Evolutionary conservation across 2,113 vertebrate species (phyloP), one percentile per base, ranked within the genome.

Genomic region (Leptobrachium leishanense): DNA sequence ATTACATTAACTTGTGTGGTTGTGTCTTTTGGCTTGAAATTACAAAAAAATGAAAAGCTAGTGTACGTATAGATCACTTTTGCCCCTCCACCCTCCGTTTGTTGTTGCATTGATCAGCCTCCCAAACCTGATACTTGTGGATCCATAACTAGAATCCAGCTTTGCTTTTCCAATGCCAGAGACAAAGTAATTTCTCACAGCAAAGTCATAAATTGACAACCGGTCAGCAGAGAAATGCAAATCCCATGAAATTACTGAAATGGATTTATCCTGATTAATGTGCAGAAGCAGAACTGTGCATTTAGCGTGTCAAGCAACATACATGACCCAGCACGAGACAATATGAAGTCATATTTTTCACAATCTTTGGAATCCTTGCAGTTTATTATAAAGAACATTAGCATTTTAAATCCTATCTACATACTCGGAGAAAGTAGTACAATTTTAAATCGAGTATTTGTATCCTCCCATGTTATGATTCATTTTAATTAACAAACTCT

Each of bases 401-500:
- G 20, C 13, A 43, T 50, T 20, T 64, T 4, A 63, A 64, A 74
- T 43, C 57, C 20, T 12, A 63, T 31, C 43, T n/a, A 20, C 39
- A n/a, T 65, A 46, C 43, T 2, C 8, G 43, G 64, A 8, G 55
- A 50, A 69, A 71, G 8, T 77, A 71, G 57, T 31, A 41, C 20
- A 31, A 31, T 31, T 31, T 31, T 31, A 31, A 31, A 31, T 31
- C 20, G 54, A 71, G 10, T 53, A 6, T 54, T 62, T 70, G 43
- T 20, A 43, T 31, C n/a, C 8, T 31, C 20, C 40, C 43, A 59
- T 62, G 53, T 77, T 70, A 77, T 67, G 40, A 54, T 71, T 77
- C 76, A 77, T 77, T 77, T 39, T 77, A 77, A 77, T 70, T 71
- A 71, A 77, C 43, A 59, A 13, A 63, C 20, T 3, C 42, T 63